phyloP scores from a whole-genome alignment of 2,113 vertebrate species.

The Serranochromis macrocephalus region DNA sequence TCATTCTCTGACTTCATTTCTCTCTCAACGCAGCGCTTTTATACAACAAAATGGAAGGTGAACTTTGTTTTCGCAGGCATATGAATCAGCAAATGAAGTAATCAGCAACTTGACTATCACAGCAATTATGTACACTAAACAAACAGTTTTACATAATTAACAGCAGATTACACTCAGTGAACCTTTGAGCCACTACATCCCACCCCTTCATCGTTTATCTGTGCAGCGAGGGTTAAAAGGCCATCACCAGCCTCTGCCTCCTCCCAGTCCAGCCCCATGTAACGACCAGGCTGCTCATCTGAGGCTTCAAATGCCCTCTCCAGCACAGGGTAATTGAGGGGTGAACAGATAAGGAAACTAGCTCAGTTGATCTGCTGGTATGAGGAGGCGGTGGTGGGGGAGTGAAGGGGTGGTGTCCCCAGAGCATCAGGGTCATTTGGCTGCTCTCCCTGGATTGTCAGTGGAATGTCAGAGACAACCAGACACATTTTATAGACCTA shows the following conservation, averaged over 20 bases:
- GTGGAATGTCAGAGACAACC: conserved; percentile 55
- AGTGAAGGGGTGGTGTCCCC: conserved; percentile 16
- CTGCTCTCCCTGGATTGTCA: conserved; percentile 46
- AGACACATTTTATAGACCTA: conserved; percentile 32
- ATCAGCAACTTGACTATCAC: neutral
- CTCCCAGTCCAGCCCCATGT: conserved; percentile 39
- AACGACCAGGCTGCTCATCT: conserved; percentile 49
- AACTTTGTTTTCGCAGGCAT: neutral
- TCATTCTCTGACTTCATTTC: neutral
- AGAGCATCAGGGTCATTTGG: conserved; percentile 55
- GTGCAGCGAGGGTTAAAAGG: conserved; percentile 45
- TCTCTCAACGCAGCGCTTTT: neutral
- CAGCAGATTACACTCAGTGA: neutral
- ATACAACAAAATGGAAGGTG: neutral
- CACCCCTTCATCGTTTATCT: conserved; percentile 18
- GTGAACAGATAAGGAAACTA: conserved; percentile 65
- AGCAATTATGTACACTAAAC: neutral
- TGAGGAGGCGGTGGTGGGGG: conserved; percentile 23
- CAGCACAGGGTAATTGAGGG: conserved; percentile 62
- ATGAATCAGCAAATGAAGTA: neutral
- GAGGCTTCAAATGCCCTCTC: conserved; percentile 53
- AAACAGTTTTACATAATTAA: neutral
- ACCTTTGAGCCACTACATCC: neutral
- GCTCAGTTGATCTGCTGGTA: conserved; percentile 49
- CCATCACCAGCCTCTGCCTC: conserved; percentile 37